Percentiles rank a stretch among this genome's conserved stretches.
Evolutionary conservation across 2,113 vertebrate genomes (phyloP).

Genomic region (Eurypyga helias): DNA sequence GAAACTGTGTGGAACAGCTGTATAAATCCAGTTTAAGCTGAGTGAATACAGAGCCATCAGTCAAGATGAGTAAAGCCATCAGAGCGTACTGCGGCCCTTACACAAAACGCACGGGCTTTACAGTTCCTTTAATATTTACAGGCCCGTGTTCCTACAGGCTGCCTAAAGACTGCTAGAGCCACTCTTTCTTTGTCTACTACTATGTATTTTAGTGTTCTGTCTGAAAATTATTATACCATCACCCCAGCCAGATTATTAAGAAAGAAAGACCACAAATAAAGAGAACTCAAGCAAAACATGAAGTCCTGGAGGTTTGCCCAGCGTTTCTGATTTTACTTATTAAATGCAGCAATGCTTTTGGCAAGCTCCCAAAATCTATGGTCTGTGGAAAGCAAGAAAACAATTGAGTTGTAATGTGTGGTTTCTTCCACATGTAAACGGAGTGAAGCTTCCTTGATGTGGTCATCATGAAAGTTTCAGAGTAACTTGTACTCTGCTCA

Average conservation of each 20-base stretch:
- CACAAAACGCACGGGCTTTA: neutral
- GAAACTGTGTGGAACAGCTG: neutral
- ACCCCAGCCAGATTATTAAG: constrained; percentile 63
- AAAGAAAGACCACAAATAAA: constrained; percentile 78
- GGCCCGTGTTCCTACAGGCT: neutral
- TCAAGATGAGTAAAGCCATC: neutral
- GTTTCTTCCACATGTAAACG: constrained; percentile 62
- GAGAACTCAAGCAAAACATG: constrained; percentile 82
- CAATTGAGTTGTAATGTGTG: constrained; percentile 62
- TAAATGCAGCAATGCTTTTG: constrained; percentile 86
- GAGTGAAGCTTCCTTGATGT: constrained; percentile 56
- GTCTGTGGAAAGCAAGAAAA: constrained; percentile 69
- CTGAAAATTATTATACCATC: constrained; percentile 65
- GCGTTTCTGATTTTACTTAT: constrained; percentile 88
- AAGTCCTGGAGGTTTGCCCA: constrained; percentile 84
- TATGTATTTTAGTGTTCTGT: constrained; percentile 46
- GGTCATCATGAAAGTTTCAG: constrained; percentile 26
- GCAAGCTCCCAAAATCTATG: constrained; percentile 80
- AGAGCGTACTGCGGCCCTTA: neutral
- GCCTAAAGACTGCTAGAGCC: neutral
- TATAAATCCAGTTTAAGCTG: neutral
- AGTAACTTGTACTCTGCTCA: constrained; percentile 25
- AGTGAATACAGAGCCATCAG: neutral
- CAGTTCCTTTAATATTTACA: neutral
- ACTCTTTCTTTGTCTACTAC: constrained; percentile 1